phyloP scores from a whole-genome alignment of 35 echinoderm and acorn worm genomes.

The Holothuria glaberrima region DNA sequence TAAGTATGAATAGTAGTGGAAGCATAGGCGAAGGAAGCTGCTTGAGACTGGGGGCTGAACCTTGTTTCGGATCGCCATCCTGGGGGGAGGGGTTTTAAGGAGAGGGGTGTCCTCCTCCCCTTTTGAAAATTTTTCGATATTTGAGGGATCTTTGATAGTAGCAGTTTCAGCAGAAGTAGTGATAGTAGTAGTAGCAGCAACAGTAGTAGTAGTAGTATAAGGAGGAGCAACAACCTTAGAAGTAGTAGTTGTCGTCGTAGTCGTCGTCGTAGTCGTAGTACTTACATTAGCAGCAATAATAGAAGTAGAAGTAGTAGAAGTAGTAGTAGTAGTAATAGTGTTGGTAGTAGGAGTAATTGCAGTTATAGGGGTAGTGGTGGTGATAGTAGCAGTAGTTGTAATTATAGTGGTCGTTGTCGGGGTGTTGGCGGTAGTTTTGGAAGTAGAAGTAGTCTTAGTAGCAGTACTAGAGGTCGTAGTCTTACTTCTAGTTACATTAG shows the following conservation, averaged over 20 bases:
- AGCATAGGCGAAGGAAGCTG: no score
- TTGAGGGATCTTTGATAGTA: no score
- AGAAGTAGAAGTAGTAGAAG: background rate
- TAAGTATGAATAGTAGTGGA: no score
- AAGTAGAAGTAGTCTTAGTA: background rate
- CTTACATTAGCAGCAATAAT: background rate
- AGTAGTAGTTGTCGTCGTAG: background rate
- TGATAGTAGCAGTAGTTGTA: slow-evolving; percentile 14
- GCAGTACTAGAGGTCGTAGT: background rate
- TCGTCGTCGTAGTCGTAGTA: background rate
- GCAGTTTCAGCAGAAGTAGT: background rate
- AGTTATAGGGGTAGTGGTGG: background rate
- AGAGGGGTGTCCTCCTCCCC: no score
- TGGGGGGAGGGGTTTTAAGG: no score
- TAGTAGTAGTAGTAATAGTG: background rate
- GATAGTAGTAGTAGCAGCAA: background rate
- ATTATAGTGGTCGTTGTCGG: background rate
- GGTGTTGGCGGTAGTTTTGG: no score
- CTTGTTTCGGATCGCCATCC: no score
- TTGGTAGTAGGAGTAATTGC: no score
- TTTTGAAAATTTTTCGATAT: no score
- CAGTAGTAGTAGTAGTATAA: background rate
- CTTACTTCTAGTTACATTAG: background rate
- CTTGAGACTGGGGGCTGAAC: no score
- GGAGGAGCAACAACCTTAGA: background rate